Evolutionary conservation across 1,140 invertebrate species (phyloP).

Genomic region (Lepidurus couesii): DNA sequence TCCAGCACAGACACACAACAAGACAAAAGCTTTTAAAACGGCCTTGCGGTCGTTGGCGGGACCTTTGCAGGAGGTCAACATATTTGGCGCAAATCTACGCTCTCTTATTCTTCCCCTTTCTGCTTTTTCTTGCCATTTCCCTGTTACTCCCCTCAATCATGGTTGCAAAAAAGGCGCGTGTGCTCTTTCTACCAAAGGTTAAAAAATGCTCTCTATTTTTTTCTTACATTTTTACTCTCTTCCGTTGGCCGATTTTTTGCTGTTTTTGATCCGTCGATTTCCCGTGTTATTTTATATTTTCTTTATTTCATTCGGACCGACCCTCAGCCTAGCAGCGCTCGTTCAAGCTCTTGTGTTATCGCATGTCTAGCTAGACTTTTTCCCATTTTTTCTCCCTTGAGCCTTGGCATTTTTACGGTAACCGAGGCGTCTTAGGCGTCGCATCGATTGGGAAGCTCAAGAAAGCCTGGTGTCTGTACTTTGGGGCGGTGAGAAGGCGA

Average conservation of each 20-base stretch:
- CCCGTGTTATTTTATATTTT: too few species aligned
- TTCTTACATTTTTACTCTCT: too few species aligned
- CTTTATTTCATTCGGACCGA: too few species aligned
- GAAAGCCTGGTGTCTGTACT: background rate
- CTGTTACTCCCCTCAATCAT: too few species aligned
- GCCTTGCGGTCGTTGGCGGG: background rate
- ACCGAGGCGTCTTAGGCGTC: background rate
- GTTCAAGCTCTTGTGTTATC: background rate
- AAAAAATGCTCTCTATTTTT: too few species aligned
- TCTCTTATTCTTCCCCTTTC: too few species aligned
- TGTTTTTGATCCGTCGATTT: too few species aligned
- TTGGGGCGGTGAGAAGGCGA: too few species aligned
- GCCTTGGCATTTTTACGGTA: conserved; percentile 4
- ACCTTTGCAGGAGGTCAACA: conserved; percentile 10
- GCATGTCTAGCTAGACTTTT: background rate
- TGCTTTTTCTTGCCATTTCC: too few species aligned
- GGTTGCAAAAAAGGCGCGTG: too few species aligned
- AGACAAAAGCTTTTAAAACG: background rate
- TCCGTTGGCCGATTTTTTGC: too few species aligned
- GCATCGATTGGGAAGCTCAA: background rate
- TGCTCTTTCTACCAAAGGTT: too few species aligned
- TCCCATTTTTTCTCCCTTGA: background rate
- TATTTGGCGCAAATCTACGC: background rate
- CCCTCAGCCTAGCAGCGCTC: background rate
- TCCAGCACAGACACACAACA: background rate